These are phyloP conservation scores for Epizoanthus fatuus DNA, from an alignment of 92 coral and sea anemone species.

Conservation along the genomic window DNA sequence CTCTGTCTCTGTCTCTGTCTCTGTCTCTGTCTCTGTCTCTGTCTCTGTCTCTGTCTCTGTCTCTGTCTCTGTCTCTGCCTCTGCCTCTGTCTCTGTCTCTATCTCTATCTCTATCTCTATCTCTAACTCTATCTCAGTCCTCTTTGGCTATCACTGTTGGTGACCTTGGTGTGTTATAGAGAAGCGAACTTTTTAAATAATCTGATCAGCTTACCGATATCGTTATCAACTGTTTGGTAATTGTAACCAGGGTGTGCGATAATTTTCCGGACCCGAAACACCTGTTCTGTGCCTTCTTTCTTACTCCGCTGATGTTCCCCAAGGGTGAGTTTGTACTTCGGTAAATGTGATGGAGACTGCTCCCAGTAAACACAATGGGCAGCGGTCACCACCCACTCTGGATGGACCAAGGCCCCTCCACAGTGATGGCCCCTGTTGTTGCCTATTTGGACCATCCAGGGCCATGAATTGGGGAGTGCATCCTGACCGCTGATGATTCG, in stretches of 20 bases:
- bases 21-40: no score
- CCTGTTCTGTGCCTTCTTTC: conserved; percentile 63
- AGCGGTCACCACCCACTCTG: conserved; percentile 81
- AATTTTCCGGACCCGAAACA: conserved; percentile 58
- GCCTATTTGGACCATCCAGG: conserved; percentile 85
- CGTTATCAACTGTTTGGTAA: conserved; percentile 67
- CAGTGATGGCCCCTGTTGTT: conserved; percentile 70
- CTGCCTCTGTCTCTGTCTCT: no score
- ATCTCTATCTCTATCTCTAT: no score
- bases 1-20: no score
- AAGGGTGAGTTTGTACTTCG: conserved; percentile 49
- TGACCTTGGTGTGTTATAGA: no score
- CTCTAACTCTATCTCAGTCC: no score
- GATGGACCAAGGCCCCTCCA: conserved; percentile 80
- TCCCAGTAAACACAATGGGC: conserved; percentile 76
- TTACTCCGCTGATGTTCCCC: conserved; percentile 75
- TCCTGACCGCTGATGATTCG: conserved; percentile 74
- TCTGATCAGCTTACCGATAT: conserved; percentile 52
- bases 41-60: no score
- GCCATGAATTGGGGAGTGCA: conserved; percentile 81
- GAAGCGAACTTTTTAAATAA: no score
- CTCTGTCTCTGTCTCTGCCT: no score
- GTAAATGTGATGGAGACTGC: conserved; percentile 41
- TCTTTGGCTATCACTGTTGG: no score
- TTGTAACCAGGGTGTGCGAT: conserved; percentile 64